These are phyloP conservation scores for Camponotus vicinus DNA, from an alignment of 1,140 invertebrate genomes.

Conservation along the genomic window DNA sequence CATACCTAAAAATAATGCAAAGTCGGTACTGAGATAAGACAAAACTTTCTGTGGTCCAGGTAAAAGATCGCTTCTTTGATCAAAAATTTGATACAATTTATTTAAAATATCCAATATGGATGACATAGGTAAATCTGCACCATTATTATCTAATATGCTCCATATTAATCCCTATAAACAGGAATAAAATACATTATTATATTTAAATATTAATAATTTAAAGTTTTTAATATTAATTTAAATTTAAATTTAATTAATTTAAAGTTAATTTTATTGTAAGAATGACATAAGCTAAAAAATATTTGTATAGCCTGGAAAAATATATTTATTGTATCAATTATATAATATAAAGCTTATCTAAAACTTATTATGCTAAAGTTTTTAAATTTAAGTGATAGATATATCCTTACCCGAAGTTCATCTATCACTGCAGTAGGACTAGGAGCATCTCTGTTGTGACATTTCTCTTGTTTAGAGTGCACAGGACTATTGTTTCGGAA, in stretches of 20 bases:
- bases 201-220: background rate
- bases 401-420: slow-evolving; percentile 77
- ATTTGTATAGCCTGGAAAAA: slow-evolving; percentile 14
- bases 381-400: background rate
- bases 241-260: too few relatives aligned
- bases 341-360: background rate
- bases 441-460: slow-evolving; percentile 76
- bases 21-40: slow-evolving; percentile 79
- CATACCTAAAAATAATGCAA: slow-evolving; percentile 81
- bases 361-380: background rate
- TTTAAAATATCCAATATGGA: slow-evolving; percentile 71
- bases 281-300: background rate
- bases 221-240: background rate
- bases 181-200: background rate
- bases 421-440: slow-evolving; percentile 77
- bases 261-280: background rate
- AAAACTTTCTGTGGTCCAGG: slow-evolving; percentile 75
- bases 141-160: slow-evolving; percentile 79
- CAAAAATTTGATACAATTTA: slow-evolving; percentile 74
- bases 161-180: slow-evolving; percentile 74
- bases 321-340: background rate
- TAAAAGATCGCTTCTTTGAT: slow-evolving; percentile 77
- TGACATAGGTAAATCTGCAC: slow-evolving; percentile 69
- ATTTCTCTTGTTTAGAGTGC: slow-evolving; percentile 62
- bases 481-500: slow-evolving; percentile 66